These are phyloP conservation scores for Melanotaenia pygmaea DNA, from an alignment of 2,797 vertebrate genomes.

Conservation along the genomic window DNA sequence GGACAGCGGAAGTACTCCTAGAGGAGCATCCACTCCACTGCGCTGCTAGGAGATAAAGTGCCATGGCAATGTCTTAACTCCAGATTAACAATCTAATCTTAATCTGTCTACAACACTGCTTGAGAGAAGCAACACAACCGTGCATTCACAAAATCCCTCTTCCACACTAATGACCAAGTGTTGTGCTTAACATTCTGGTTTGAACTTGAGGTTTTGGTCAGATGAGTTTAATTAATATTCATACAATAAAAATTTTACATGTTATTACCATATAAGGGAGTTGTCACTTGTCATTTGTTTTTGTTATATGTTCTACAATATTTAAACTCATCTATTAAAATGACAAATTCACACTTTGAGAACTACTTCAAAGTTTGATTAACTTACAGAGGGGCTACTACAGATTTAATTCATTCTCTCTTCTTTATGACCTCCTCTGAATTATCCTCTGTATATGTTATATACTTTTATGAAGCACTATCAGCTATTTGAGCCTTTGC, in stretches of 20 bases:
- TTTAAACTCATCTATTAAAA: no score
- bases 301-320: no score
- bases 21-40: conserved; percentile 41
- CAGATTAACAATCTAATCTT: conserved; percentile 80
- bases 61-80: conserved; percentile 66
- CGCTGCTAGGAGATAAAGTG: conserved; percentile 70
- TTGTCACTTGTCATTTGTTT: no score
- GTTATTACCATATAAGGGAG: no score
- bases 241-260: not conserved
- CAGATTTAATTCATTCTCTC: no score
- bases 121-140: conserved; percentile 13
- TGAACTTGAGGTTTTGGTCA: not conserved
- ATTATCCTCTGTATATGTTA: no score
- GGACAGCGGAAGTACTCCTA: conserved; percentile 14
- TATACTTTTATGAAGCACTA: no score
- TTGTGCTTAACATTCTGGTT: not conserved
- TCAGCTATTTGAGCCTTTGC: not conserved
- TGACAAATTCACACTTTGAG: no score
- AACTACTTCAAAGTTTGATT: no score
- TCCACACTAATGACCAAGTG: not conserved
- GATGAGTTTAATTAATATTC: not conserved
- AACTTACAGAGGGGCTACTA: no score
- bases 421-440: no score
- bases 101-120: conserved; percentile 67
- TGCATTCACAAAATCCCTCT: not conserved